A percentile compares a stretch with the other conserved stretches of the same genome.
Conservation (phyloP, 1,140 invertebrate species). For the Drosophila oshimai region DNA sequence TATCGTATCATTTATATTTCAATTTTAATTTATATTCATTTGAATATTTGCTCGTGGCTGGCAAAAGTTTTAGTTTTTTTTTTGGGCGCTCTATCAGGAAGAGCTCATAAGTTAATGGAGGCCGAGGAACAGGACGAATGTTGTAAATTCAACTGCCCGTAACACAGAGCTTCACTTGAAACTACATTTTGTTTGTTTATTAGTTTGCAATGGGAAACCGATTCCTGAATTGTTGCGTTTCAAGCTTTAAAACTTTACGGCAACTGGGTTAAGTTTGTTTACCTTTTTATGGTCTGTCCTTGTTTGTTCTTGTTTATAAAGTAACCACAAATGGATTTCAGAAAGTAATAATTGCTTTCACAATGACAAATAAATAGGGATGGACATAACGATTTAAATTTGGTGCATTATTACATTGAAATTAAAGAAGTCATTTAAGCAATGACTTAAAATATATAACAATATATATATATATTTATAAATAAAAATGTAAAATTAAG, state of each 20-base stretch:
- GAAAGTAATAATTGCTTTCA: conserved; percentile 15
- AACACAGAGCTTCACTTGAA: conserved; percentile 4
- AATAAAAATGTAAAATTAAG: too few species aligned
- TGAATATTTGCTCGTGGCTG: conserved; percentile 27
- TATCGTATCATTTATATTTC: conserved; percentile 70
- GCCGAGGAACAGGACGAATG: background rate
- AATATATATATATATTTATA: too few species aligned
- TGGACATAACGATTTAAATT: background rate
- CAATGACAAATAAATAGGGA: too few species aligned
- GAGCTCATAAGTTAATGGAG: conserved; percentile 63
- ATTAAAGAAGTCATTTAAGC: too few species aligned
- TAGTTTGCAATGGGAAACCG: conserved; percentile 14
- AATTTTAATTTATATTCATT: conserved; percentile 76
- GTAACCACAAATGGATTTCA: background rate
- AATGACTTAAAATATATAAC: too few species aligned
- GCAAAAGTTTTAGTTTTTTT: background rate
- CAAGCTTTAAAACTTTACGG: conserved; percentile 4
- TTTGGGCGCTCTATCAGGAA: conserved; percentile 23
- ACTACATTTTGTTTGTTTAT: conserved; percentile 20
- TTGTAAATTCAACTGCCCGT: conserved; percentile 17
- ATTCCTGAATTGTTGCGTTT: background rate
- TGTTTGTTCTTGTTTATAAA: background rate
- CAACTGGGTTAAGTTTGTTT: conserved; percentile 28
- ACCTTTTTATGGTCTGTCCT: background rate
- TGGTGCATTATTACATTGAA: too few species aligned